phyloP scores from a whole-genome alignment of 2,797 vertebrate genomes.

The Typhlichthys subterraneus region DNA sequence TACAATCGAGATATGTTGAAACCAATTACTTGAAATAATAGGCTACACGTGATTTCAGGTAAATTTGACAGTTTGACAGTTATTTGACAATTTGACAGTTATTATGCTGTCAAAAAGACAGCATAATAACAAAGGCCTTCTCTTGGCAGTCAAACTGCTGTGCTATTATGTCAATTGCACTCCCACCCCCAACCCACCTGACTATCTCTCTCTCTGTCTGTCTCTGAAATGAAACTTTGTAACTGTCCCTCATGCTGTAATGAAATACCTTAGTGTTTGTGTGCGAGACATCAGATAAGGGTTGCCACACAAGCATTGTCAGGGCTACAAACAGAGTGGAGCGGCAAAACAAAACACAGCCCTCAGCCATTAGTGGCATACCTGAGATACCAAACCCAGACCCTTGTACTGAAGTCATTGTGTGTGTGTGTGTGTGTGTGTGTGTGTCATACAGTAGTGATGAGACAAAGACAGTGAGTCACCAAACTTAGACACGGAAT shows the following conservation, averaged over 20 bases:
- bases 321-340: constrained; percentile 39
- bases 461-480: not conserved
- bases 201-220: constrained; percentile 12
- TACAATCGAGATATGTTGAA: too few species aligned
- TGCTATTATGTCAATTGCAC: constrained; percentile 20
- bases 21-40: too few species aligned
- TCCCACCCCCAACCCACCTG: constrained; percentile 31
- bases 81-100: too few species aligned
- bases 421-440: constrained; percentile 1
- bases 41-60: too few species aligned
- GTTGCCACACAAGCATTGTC: constrained; percentile 24
- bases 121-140: too few species aligned
- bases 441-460: not conserved
- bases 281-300: constrained; percentile 43
- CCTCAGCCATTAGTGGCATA: constrained; percentile 34
- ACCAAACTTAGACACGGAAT: not conserved
- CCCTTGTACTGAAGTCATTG: constrained; percentile 15
- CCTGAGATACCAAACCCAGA: constrained; percentile 32
- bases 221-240: constrained; percentile 25
- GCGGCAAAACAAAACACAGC: constrained; percentile 25
- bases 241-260: constrained; percentile 44
- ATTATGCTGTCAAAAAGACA: too few species aligned
- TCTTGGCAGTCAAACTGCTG: too few species aligned
- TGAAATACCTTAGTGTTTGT: constrained; percentile 58
- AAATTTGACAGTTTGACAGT: too few species aligned